A percentile compares a stretch with the other conserved stretches of the same genome.
phyloP scores from a whole-genome alignment of 2,888 invertebrate species.

The Euspilapteryx auroguttella region DNA sequence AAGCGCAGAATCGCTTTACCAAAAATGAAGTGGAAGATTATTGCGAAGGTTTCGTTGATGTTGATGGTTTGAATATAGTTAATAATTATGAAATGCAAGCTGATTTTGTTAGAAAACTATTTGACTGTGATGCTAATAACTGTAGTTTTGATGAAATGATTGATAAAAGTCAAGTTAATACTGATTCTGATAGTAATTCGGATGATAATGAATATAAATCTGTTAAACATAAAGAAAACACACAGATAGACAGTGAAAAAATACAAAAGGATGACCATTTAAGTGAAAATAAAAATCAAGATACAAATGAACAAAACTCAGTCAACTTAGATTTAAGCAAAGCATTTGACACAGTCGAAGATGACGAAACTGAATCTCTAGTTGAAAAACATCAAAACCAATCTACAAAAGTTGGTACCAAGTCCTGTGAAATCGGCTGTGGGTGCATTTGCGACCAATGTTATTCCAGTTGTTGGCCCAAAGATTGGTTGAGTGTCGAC shows the following conservation, averaged over 20 bases:
- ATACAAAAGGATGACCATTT: slow-evolving; percentile 6
- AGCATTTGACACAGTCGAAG: too few relatives aligned
- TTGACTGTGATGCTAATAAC: slow-evolving; percentile 14
- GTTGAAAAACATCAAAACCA: too few relatives aligned
- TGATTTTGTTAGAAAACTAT: slow-evolving; percentile 36
- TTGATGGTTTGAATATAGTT: slow-evolving; percentile 20
- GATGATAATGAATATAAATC: slow-evolving; percentile 1
- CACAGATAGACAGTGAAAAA: slow-evolving; percentile 9
- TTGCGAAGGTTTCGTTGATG: slow-evolving; percentile 22
- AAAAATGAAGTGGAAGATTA: slow-evolving; percentile 11
- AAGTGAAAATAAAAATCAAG: slow-evolving; percentile 5
- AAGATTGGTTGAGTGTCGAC: slow-evolving; percentile 82
- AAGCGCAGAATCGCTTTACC: neutral
- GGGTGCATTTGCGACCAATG: slow-evolving; percentile 44
- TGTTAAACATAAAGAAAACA: too few relatives aligned
- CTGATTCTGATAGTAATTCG: slow-evolving; percentile 8
- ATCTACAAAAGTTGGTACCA: slow-evolving; percentile 10
- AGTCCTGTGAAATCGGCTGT: slow-evolving; percentile 28
- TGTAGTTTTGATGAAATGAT: slow-evolving; percentile 5
- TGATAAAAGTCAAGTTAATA: slow-evolving; percentile 4
- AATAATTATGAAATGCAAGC: slow-evolving; percentile 37
- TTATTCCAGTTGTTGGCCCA: slow-evolving; percentile 78
- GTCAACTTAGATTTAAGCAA: too few relatives aligned
- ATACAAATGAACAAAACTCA: slow-evolving; percentile 10
- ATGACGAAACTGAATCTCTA: too few relatives aligned